A percentile compares a stretch with the other conserved stretches of the same genome.
These are phyloP conservation scores for Xiphorhynchus erythropygius DNA, from an alignment of 2,797 vertebrate species.

Conservation along the genomic window DNA sequence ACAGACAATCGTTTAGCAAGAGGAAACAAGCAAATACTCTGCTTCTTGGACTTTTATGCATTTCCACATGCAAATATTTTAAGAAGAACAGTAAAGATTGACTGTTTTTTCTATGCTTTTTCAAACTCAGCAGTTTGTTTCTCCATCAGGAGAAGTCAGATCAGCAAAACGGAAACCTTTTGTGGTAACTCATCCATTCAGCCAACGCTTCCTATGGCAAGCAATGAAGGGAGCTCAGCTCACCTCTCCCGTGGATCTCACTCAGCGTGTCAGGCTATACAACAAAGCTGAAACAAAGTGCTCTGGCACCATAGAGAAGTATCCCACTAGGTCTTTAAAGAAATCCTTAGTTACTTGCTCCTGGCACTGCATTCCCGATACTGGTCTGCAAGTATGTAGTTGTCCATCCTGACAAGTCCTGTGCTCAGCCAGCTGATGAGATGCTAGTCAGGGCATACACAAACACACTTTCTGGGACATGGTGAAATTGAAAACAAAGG, in stretches of 20 bases:
- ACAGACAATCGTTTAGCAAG: neutral
- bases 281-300: neutral
- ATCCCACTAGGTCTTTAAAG: neutral
- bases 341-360: neutral
- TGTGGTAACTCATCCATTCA: neutral
- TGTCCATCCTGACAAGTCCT: neutral
- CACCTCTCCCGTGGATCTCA: neutral
- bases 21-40: neutral
- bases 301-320: neutral
- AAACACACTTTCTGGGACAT: neutral
- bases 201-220: neutral
- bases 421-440: neutral
- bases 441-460: neutral
- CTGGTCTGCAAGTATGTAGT: neutral
- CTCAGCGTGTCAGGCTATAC: fast-evolving
- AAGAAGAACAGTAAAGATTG: neutral
- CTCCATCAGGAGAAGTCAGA: neutral
- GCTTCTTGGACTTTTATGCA: neutral
- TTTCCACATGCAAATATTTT: constrained; percentile 6
- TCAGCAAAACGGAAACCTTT: neutral
- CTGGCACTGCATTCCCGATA: neutral
- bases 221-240: neutral
- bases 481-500: neutral
- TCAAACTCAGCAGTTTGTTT: neutral
- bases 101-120: neutral